Evolutionary conservation across 2,888 invertebrate genomes (phyloP), one percentile per base, ranked within the genome.

Genomic region (Mesochorus sp.): DNA sequence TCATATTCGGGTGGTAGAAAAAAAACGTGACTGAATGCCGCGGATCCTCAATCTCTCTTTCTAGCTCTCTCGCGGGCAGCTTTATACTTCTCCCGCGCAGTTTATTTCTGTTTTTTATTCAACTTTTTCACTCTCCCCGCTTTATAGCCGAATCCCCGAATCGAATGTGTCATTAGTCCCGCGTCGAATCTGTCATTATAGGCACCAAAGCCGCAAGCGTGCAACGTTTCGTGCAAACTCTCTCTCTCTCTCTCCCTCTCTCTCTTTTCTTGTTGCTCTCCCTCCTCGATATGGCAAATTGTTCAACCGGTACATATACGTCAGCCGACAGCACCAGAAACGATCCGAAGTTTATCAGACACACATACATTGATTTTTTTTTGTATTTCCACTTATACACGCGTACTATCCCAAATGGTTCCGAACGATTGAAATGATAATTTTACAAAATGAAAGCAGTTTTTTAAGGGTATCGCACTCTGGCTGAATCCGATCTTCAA

Each of bases 81-180:
- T 19, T 10, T 37, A 21, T 21, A 64, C 44, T 49, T 28, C 67
- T 55, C 37, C n/a, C 17, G 14, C 21, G 14, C 34, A n/a, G 39
- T 53, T 71, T 62, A 21, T 55, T 62, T n/a, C n/a, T n/a, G n/a
- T n/a, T 51, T 47, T 42, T 71, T 59, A 51, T 47, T 53, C 66
- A 2, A 37, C 61, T 61, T 55, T 62, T 39, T 67, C 26, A 3
- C 12, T 39, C 64, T 57, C 31, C 71, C 51, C 44, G 71, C 51
- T 71, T 72, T 66, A 61, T 62, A 28, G 28, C 66, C 59, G 72
- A 72, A 76, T 72, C 55, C 37, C 61, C 72, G 72, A 61, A 76
- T 76, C 76, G 76, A 76, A 76, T 76, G 76, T 76, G 72, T 76
- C 76, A 76, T 76, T 76, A 76, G 76, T 59, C 66, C 76, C 72